Evolutionary conservation across 1,140 invertebrate genomes (phyloP).

Genomic region (Phortica variegata): DNA sequence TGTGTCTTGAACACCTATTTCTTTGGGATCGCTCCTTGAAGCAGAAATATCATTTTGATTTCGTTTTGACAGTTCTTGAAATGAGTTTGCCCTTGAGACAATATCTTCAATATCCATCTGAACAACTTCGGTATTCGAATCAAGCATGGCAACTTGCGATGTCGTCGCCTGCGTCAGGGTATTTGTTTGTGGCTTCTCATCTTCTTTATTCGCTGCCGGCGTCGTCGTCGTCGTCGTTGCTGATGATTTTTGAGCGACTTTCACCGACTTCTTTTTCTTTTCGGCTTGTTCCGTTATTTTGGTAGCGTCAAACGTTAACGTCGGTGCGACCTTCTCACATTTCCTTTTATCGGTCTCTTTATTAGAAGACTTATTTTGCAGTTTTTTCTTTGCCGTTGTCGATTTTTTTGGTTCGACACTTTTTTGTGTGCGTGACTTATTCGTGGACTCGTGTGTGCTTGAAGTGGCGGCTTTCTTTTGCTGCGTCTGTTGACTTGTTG

Average conservation of each 20-base stretch:
- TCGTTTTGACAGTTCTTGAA: too few species aligned
- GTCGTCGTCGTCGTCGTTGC: too few species aligned
- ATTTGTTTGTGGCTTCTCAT: neutral
- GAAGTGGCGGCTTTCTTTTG: too few species aligned
- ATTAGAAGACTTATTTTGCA: too few species aligned
- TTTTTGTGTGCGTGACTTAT: too few species aligned
- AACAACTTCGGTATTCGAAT: constrained; percentile 46
- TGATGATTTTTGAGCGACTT: too few species aligned
- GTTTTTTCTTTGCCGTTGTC: neutral
- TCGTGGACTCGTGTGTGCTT: too few species aligned
- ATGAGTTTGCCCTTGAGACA: constrained; percentile 5
- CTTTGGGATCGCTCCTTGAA: neutral
- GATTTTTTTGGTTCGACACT: neutral
- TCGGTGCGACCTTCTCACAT: neutral
- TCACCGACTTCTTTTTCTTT: too few species aligned
- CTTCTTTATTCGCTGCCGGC: neutral
- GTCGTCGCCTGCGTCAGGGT: neutral
- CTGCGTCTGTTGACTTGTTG: constrained; percentile 11
- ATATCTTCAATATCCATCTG: constrained; percentile 53
- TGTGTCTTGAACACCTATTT: too few species aligned
- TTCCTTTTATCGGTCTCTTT: too few species aligned
- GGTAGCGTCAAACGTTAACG: neutral
- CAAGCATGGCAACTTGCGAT: constrained; percentile 7
- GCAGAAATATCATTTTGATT: neutral
- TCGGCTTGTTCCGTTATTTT: neutral